phyloP scores from a whole-genome alignment of 2,888 invertebrate species.

The Zootermopsis nevadensis region DNA sequence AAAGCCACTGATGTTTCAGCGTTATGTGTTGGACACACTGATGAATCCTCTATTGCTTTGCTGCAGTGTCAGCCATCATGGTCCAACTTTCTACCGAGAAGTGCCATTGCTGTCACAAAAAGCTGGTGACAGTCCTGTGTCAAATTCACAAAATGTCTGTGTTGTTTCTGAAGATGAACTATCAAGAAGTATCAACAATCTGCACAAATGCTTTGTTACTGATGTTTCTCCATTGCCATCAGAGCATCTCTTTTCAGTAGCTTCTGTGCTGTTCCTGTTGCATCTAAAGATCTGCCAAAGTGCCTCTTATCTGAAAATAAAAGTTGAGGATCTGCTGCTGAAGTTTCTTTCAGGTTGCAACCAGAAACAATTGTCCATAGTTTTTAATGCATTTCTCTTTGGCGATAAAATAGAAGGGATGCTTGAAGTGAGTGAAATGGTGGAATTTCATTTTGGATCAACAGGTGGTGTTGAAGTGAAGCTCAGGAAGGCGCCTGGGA shows the following conservation, averaged over 20 bases:
- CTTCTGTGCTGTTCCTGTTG: conserved; percentile 59
- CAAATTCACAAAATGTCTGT: background rate
- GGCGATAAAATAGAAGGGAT: conserved; percentile 55
- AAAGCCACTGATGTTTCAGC: conserved; percentile 48
- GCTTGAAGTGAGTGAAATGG: conserved; percentile 56
- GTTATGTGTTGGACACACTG: conserved; percentile 60
- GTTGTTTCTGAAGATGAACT: conserved; percentile 58
- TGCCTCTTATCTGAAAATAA: conserved; percentile 54
- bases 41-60: conserved; percentile 57
- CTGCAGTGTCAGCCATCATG: conserved; percentile 37
- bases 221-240: conserved; percentile 59
- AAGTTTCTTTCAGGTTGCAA: conserved; percentile 53
- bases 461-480: conserved; percentile 48
- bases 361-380: conserved; percentile 54
- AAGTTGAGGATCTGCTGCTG: conserved; percentile 55
- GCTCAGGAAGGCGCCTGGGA: conserved; percentile 35
- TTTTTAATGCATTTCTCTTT: conserved; percentile 61
- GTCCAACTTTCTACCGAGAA: conserved; percentile 41
- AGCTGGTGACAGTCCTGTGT: background rate
- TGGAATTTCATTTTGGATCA: conserved; percentile 57
- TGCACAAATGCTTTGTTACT: conserved; percentile 60
- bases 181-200: conserved; percentile 59
- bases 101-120: conserved; percentile 33
- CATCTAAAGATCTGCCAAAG: conserved; percentile 55
- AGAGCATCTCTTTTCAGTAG: conserved; percentile 55